Evolutionary conservation across 2,113 vertebrate species (phyloP), one percentile per base, ranked within the genome.

Genomic region (Salvator merianae): DNA sequence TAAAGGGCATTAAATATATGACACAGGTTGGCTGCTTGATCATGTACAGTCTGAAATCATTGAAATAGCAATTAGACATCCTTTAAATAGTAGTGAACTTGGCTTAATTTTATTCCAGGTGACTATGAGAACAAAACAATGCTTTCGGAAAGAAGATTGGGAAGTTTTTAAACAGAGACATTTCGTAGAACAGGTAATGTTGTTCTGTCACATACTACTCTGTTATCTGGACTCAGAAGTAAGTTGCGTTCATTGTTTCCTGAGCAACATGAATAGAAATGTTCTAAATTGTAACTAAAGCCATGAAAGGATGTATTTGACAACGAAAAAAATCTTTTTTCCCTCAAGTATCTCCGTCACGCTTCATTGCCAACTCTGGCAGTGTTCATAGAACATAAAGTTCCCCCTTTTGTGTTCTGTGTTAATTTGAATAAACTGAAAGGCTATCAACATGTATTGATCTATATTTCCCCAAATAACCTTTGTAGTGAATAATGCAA

Each of bases 141-240:
- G 97, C 73, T 95, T 98, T 96, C 95, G 98, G 47, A 98, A 98
- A 88, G 98, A 98, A 90, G 99, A 99, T 91, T 98, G 98, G 97
- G 99, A 99, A 88, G 98, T 98, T 92, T 98, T 98, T 91, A 99
- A 97, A 87, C 98, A 99, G 89, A 97, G 97, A 38, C 96, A 97
- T 83, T 97, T 99, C 95, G 96, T 98, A 91, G 98, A 99, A 90
- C 98, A 99, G 97, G 99, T 99, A 95, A 82, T 92, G 82, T 68
- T 82, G 81, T 68, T 63, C 2, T 9, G 34, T 65, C 38, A 68
- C 81, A 50, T 30, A 24, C 18, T 66, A 77, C 62, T 84, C 1
- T 0, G 6, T 28, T 20, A 55, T 55, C 20, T 38, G 59, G 38
- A 40, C 26, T 78, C 59, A 40, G 13, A 78, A 30, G 36, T 63